These are phyloP conservation scores for Apamea crenata DNA, from an alignment of 2,888 invertebrate genomes.

Conservation along the genomic window DNA sequence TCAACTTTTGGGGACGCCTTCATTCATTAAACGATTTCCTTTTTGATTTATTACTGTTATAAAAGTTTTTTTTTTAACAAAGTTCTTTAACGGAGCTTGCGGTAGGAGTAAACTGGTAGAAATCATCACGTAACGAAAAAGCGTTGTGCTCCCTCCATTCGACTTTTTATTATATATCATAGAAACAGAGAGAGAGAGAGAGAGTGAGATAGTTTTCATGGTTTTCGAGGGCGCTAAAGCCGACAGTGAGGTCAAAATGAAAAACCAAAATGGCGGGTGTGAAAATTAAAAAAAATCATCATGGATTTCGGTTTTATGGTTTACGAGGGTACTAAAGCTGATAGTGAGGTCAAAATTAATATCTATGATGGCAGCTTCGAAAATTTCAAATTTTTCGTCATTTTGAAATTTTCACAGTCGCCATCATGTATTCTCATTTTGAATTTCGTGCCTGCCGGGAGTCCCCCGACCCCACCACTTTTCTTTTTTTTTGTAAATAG, in stretches of 20 bases:
- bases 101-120: not conserved
- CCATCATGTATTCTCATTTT: too few species aligned
- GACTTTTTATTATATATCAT: not conserved
- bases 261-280: not conserved
- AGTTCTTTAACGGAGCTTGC: not conserved
- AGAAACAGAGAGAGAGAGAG: not conserved
- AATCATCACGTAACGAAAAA: not conserved
- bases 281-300: not conserved
- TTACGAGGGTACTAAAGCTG: not conserved
- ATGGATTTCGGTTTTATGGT: not conserved
- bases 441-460: not conserved
- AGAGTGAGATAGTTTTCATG: not conserved
- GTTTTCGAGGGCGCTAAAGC: not conserved
- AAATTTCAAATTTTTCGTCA: too few species aligned
- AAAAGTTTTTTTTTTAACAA: constrained; percentile 2
- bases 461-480: not conserved
- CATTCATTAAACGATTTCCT: constrained; percentile 35
- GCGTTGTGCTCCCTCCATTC: not conserved
- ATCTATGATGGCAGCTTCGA: not conserved
- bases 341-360: not conserved
- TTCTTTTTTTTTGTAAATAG: not conserved
- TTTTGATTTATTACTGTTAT: constrained; percentile 42
- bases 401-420: too few species aligned
- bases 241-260: not conserved
- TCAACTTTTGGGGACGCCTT: constrained; percentile 15